phyloP scores from a whole-genome alignment of 2,888 invertebrate species.

The Lasioglossum lativentre region DNA sequence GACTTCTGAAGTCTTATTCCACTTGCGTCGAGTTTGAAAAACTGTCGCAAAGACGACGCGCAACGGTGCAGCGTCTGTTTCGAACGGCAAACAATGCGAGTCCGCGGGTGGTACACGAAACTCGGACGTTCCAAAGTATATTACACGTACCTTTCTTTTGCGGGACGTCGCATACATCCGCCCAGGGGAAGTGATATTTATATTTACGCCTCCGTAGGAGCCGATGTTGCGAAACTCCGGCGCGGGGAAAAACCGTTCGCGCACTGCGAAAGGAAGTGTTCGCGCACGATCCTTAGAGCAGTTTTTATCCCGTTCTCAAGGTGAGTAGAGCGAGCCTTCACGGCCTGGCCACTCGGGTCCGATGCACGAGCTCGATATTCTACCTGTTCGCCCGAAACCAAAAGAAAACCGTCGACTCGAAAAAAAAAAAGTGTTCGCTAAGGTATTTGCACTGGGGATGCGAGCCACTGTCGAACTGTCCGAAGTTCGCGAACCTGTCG shows the following conservation, averaged over 20 bases:
- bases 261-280: background rate
- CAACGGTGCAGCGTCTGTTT: background rate
- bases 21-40: background rate
- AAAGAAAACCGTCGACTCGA: background rate
- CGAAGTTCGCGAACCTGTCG: background rate
- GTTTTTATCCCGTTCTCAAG: background rate
- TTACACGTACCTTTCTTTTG: background rate
- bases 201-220: background rate
- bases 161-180: background rate
- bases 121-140: background rate
- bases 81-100: slow-evolving; percentile 1
- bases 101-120: slow-evolving; percentile 1
- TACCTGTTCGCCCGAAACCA: background rate
- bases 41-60: background rate
- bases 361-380: background rate
- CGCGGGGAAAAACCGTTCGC: background rate
- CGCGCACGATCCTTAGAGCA: slow-evolving; percentile 5
- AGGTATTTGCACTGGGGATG: background rate
- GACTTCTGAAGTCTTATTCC: background rate
- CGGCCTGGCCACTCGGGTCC: background rate
- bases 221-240: background rate
- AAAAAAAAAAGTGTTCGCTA: background rate
- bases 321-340: background rate
- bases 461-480: background rate
- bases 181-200: background rate